A percentile compares a stretch with the other conserved stretches of the same genome.
These are phyloP conservation scores for Pelodiscus sinensis DNA, from an alignment of 2,113 vertebrate species.

Conservation along the genomic window DNA sequence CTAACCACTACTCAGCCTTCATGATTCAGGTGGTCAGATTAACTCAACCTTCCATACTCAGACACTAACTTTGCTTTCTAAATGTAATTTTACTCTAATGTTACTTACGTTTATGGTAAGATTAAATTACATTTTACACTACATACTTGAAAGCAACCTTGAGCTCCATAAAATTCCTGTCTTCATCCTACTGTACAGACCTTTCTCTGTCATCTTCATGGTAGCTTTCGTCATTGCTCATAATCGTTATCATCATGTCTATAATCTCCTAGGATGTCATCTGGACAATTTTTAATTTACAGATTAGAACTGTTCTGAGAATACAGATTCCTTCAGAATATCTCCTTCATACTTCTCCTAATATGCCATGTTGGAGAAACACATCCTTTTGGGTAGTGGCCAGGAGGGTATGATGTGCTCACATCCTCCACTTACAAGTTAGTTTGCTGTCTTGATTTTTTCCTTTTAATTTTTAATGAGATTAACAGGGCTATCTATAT, in stretches of 20 bases:
- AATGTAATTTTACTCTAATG: background rate
- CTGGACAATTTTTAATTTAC: background rate
- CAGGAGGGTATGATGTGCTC: background rate
- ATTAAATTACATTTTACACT: background rate
- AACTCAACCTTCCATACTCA: background rate
- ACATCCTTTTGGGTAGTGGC: background rate
- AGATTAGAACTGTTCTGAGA: background rate
- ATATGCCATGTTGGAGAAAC: background rate
- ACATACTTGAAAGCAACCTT: background rate
- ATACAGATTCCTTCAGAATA: background rate
- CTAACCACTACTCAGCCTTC: background rate
- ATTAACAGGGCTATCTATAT: background rate
- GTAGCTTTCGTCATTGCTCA: background rate
- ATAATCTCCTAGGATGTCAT: background rate
- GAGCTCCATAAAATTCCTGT: background rate
- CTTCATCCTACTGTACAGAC: background rate
- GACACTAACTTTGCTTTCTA: constrained; percentile 1
- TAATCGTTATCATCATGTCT: background rate
- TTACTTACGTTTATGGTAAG: background rate
- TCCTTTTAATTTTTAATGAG: background rate
- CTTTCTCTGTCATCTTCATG: background rate
- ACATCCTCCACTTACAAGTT: background rate
- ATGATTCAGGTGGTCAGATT: background rate
- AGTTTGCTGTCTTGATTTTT: background rate
- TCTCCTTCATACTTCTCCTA: background rate